phyloP scores from a whole-genome alignment of 2,113 vertebrate species.

The Mobula hypostoma region DNA sequence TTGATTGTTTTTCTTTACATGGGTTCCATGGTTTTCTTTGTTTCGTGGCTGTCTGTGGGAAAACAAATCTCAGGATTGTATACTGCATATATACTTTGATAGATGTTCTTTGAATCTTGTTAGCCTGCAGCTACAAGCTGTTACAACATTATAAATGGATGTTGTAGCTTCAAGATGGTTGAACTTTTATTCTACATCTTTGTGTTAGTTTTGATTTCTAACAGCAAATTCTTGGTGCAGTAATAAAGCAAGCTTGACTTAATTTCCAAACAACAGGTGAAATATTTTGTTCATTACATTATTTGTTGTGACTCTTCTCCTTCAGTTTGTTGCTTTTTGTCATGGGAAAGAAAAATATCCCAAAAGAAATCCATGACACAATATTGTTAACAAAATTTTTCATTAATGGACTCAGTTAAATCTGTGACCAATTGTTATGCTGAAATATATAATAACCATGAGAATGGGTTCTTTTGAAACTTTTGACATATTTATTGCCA shows the following conservation, averaged over 20 bases:
- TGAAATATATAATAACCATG: background rate
- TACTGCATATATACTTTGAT: too few relatives aligned
- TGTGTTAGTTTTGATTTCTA: background rate
- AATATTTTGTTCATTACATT: background rate
- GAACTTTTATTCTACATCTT: background rate
- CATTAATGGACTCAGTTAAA: background rate
- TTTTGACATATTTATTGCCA: conserved; percentile 23
- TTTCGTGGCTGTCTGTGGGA: too few relatives aligned
- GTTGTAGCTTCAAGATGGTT: background rate
- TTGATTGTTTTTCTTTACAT: too few relatives aligned
- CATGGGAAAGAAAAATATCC: background rate
- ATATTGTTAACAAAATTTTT: background rate
- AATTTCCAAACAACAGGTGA: background rate
- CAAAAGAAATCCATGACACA: background rate
- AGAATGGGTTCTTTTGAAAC: background rate
- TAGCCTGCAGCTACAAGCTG: background rate
- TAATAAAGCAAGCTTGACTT: conserved; percentile 9
- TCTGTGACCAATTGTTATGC: background rate
- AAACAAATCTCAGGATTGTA: too few relatives aligned
- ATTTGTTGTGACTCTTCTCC: background rate
- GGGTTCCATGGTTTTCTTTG: too few relatives aligned
- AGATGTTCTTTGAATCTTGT: too few relatives aligned
- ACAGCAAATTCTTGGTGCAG: background rate
- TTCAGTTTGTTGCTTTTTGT: background rate
- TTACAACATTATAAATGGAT: background rate